Evolutionary conservation across 2,888 invertebrate species (phyloP), one percentile per base, ranked within the genome.

Genomic region (Eupithecia abbreviata): DNA sequence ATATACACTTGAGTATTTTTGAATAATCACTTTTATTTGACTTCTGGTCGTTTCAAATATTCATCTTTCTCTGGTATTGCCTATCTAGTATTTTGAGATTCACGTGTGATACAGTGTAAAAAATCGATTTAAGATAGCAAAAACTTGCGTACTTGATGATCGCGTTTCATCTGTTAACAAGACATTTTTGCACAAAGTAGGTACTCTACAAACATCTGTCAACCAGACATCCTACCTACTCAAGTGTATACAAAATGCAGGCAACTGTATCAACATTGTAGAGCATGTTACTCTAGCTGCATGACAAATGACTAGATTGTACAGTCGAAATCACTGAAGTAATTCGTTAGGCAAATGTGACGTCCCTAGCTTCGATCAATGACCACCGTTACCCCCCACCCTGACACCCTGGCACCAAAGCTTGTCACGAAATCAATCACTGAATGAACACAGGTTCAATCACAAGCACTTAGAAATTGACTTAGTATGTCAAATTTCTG

Each of bases 341-440:
- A 90, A 92, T 92, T 88, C 90, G 88, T 92, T 94, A 93, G 92
- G 92, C 92, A 90, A 94, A 93, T 94, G 93, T 94, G 91, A 88
- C 91, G 94, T 93, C 92, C 92, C 89, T 90, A 92, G 93, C 92
- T 91, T 92, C 91, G 90, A 90, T 88, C 88, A 91, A 91, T 89
- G 89, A 89, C 90, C 91, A 91, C 90, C 86, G 90, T 88, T 88
- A 90, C 85, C 86, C 87, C 89, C 88, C 89, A 85, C 86, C 89
- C 88, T 84, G 84, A 89, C 85, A 89, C 86, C 90, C 87, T 86
- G 86, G 91, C 93, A 93, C 92, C 84, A 88, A 90, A 88, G 92
- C 92, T 91, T 93, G 85, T 92, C 92, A 92, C 88, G 84, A 90
- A 89, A 62, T 62, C 62, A 10, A 62, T 62, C 62, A 62, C 62